Percentiles rank a stretch among this genome's conserved stretches.
Evolutionary conservation across 2,888 invertebrate species (phyloP).

Genomic region (Philaethria dido): DNA sequence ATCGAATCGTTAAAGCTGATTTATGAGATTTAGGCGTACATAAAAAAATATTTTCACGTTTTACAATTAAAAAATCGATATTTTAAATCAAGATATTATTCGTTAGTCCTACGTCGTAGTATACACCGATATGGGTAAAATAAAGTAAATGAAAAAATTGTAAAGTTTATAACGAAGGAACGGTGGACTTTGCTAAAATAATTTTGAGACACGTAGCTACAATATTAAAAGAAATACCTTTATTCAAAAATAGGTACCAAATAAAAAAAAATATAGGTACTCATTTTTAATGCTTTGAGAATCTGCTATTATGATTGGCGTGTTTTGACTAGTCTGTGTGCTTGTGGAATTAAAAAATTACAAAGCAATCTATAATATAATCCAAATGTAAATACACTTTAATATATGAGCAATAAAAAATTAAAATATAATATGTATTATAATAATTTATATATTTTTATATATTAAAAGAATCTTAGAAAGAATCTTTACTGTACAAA

Average conservation of each 20-base stretch:
- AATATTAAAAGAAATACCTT: too few relatives aligned
- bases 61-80: background rate
- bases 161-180: too few relatives aligned
- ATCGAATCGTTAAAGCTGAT: background rate
- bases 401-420: conserved; percentile 1
- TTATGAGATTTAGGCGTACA: background rate
- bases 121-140: too few relatives aligned
- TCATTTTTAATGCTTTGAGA: background rate
- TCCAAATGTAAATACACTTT: background rate
- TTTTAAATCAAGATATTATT: too few relatives aligned
- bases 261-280: background rate
- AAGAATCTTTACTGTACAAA: background rate
- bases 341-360: conserved; percentile 13
- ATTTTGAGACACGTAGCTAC: too few relatives aligned
- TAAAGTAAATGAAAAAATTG: too few relatives aligned
- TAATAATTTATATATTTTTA: background rate
- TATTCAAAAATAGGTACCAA: too few relatives aligned
- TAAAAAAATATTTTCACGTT: background rate
- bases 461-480: background rate
- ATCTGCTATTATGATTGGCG: background rate
- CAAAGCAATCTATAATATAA: background rate
- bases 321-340: conserved; percentile 29
- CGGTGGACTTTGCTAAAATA: too few relatives aligned
- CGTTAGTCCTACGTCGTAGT: too few relatives aligned
- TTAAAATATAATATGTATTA: conserved; percentile 1